Base-by-base conservation (phyloP, 2,113 vertebrate genomes). In the Syrmaticus mikado region DNA sequence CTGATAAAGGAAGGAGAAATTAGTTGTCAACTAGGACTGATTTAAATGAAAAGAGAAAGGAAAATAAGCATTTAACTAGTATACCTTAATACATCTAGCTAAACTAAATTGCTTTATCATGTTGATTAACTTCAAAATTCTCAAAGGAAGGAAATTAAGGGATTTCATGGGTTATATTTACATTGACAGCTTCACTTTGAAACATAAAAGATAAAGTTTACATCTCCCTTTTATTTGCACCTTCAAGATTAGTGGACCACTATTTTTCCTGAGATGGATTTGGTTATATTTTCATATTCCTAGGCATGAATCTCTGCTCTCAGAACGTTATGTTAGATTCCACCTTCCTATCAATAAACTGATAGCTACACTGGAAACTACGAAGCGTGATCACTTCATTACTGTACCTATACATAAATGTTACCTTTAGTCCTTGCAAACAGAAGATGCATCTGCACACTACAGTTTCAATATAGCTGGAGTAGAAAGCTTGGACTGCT, bases 1-100 rank as follows among this genome's bases (percentile, higher is more conserved):
- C 30, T 30, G 46, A 76, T 45, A 27, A 82, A 93, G 88, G 38
- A 71, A 36, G 13, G 72, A 88, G n/a, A 87, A 87, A 80, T n/a
- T 60, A 58, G 14, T 45, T 87, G 41, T 77, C 79, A 91, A 8
- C 30, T 4, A 53, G 55, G 50, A 72, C 10, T 62, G 24, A 65
- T 82, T 88, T 65, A 85, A 91, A 83, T 43, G 64, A 77, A 81
- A 87, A 82, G 2, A 3, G 14, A 87, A 82, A 28, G 40, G 22
- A 91, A 91, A 94, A 71, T 46, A 93, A 71, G 28, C 17, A 55
- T 43, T 94, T 95, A 85, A 8, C 36, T 70, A 64, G 27, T 48
- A 83, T 15, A 81, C 41, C 41, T 83, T 70, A 62, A 24, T 43
- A 82, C 19, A 81, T 41, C 46, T 86, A 71, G 25, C 30, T 85